Base-by-base conservation (phyloP, 2,113 vertebrate species). In the Onychostoma macrolepis region DNA sequence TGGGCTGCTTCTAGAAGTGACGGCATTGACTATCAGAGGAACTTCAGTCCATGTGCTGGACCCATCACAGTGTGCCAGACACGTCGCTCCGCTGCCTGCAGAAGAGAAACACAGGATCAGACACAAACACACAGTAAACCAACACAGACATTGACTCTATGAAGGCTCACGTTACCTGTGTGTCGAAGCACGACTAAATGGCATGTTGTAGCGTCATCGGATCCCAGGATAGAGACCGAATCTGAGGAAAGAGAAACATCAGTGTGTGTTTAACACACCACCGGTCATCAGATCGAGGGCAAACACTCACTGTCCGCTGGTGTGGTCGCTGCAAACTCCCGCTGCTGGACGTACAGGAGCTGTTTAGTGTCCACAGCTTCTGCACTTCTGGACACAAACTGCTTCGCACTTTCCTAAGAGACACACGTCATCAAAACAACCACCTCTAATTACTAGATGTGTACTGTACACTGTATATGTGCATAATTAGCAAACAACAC, bases 121-220 rank as follows among this genome's bases (percentile, higher is more conserved):
- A 19, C 24, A 26, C 7, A 50, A 78, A 50, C 48, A 36, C 33
- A 36, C 33, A 36, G n/a, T n/a, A n/a, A n/a, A n/a, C n/a, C n/a
- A n/a, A 36, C 9, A 17, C 72, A 61, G 19, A n/a, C 9, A 6
- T 11, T n/a, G 69, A 28, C 50, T 11, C 21, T 8, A 7, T 4
- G 21, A 13, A 24, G 78, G 30, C 11, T 71, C 3, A 0, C 1
- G 6, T 87, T 96, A 99, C 98, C 98, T 92, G 98, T 98, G 92
- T 99, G 97, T 90, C 97, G 96, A 81, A 99, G 94, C 80, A 97
- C 95, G 82, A 99, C 95, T 89, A 99, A 93, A 93, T 99, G 98
- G 92, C 98, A 99, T 81, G 98, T 99, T 26, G 98, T 99, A 79
- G 98, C 98, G 92, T 99, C 98, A 33, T 96, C 98, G 67, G 98